These are phyloP conservation scores for Cephonodes hylas DNA, from an alignment of 2,888 invertebrate genomes.

Conservation along the genomic window DNA sequence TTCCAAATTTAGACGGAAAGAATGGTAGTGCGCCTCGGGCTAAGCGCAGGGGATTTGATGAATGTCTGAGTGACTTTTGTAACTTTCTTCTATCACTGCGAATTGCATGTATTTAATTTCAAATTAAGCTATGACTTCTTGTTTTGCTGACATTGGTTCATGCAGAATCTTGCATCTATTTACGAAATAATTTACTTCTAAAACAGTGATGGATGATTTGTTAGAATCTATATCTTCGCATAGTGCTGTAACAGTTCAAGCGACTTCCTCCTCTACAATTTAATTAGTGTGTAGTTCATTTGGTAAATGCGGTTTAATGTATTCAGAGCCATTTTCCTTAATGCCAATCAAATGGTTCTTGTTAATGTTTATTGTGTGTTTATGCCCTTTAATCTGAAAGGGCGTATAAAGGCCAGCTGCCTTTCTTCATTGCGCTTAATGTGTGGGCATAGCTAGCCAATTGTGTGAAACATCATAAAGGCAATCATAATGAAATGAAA, in stretches of 20 bases:
- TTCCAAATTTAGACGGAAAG: constrained; percentile 17
- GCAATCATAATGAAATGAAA: not conserved
- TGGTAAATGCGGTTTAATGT: not conserved
- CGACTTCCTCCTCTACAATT: not conserved
- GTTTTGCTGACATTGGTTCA: not conserved
- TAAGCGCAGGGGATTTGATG: constrained; percentile 22
- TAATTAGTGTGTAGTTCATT: not conserved
- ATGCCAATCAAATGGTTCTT: not conserved
- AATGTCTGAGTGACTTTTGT: constrained; percentile 19
- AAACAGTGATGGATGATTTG: no score
- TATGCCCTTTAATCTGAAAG: not conserved
- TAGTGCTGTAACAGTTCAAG: no score
- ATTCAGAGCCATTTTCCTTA: not conserved
- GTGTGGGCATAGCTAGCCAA: not conserved
- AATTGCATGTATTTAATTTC: constrained; percentile 9
- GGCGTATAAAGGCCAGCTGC: not conserved
- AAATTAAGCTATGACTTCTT: not conserved
- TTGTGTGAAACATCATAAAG: not conserved
- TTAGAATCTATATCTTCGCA: no score
- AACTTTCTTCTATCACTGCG: constrained; percentile 4
- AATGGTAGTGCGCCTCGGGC: constrained; percentile 24
- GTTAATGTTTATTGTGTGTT: not conserved
- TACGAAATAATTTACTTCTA: no score
- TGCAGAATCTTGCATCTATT: no score
- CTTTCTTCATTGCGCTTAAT: not conserved